phyloP scores from a whole-genome alignment of 2,113 vertebrate species.

The Scatophagus argus region DNA sequence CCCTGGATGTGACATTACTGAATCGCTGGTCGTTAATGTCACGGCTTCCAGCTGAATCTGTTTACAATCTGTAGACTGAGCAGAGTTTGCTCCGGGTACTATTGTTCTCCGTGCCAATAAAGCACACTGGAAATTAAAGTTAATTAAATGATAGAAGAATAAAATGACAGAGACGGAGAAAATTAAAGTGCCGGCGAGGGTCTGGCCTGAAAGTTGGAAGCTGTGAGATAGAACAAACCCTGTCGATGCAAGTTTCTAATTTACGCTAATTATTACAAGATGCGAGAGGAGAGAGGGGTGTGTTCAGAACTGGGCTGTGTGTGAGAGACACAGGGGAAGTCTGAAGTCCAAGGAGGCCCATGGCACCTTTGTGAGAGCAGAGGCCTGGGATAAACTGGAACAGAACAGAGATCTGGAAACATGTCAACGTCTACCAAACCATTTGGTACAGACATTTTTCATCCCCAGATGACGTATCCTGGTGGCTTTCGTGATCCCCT shows the following conservation, averaged over 20 bases:
- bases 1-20: background rate
- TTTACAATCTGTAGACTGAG: constrained; percentile 38
- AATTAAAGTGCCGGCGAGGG: constrained; percentile 43
- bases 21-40: background rate
- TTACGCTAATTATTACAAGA: constrained; percentile 66
- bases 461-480: background rate
- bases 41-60: constrained; percentile 16
- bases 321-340: constrained; percentile 6
- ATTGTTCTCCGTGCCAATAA: constrained; percentile 8
- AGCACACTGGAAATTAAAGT: constrained; percentile 34
- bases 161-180: constrained; percentile 25
- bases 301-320: constrained; percentile 13
- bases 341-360: constrained; percentile 28
- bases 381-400: constrained; percentile 16
- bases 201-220: constrained; percentile 57
- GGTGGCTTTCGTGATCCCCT: no score
- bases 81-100: background rate
- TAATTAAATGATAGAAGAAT: constrained; percentile 15
- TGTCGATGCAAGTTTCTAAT: constrained; percentile 58
- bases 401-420: constrained; percentile 14
- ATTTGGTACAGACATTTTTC: no score
- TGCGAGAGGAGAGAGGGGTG: constrained; percentile 10
- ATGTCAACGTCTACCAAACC: background rate
- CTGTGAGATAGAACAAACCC: constrained; percentile 38
- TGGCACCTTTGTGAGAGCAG: constrained; percentile 40